Conservation (phyloP, 2,888 invertebrate species). For the Drosophila neotestacea region DNA sequence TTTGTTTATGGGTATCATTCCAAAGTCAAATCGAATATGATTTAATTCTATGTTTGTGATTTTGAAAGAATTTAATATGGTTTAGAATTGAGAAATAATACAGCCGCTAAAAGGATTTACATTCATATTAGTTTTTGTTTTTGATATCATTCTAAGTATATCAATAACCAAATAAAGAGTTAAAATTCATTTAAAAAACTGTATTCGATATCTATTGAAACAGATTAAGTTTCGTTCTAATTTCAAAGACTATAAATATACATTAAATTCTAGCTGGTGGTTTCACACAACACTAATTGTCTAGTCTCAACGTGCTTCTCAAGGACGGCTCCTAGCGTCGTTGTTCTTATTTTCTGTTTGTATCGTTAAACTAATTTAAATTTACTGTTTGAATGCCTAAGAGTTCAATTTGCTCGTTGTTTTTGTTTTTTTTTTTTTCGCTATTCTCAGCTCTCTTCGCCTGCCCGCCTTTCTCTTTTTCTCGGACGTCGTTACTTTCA, state of each 20-base stretch:
- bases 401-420: slow-evolving; percentile 24
- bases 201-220: no score
- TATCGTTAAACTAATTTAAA: slow-evolving; percentile 43
- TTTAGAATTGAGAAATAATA: background rate
- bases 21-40: background rate
- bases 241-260: background rate
- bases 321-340: background rate
- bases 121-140: background rate
- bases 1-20: background rate
- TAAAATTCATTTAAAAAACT: no score
- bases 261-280: background rate
- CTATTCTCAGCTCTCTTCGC: background rate
- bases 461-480: background rate
- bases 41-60: background rate
- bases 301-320: no score
- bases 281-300: no score
- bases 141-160: background rate
- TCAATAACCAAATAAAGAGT: no score
- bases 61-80: background rate
- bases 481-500: slow-evolving; percentile 58
- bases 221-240: background rate
- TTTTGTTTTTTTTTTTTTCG: slow-evolving; percentile 1
- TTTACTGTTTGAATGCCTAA: slow-evolving; percentile 42
- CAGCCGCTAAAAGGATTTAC: background rate
- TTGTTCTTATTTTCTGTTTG: background rate